These are phyloP conservation scores for Dolichoris vasculosae DNA, from an alignment of 1,140 invertebrate genomes.

Conservation along the genomic window DNA sequence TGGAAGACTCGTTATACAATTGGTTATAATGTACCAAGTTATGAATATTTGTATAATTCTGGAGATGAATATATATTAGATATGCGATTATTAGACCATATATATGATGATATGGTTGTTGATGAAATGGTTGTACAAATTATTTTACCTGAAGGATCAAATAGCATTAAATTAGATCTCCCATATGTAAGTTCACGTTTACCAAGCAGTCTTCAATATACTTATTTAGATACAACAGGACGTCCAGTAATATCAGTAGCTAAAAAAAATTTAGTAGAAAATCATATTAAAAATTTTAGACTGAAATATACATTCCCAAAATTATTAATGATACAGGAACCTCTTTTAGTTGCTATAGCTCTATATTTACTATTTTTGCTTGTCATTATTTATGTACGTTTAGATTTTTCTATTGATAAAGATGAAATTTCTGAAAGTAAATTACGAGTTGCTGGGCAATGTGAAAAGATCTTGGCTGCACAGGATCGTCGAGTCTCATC, in stretches of 20 bases:
- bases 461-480: conserved; percentile 76
- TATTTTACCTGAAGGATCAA: conserved; percentile 95
- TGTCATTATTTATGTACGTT: conserved; percentile 94
- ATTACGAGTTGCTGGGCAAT: conserved; percentile 75
- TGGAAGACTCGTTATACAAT: conserved; percentile 98
- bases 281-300: conserved; percentile 95
- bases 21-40: conserved; percentile 98
- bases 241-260: conserved; percentile 90
- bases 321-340: conserved; percentile 91
- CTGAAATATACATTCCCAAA: conserved; percentile 93
- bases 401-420: conserved; percentile 94
- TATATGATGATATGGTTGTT: conserved; percentile 97
- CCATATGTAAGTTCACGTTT: conserved; percentile 88
- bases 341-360: conserved; percentile 89
- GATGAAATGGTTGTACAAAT: conserved; percentile 93
- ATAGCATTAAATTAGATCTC: conserved; percentile 86
- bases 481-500: conserved; percentile 79
- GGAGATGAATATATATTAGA: conserved; percentile 90
- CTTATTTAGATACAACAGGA: conserved; percentile 96
- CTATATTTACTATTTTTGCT: conserved; percentile 93
- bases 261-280: conserved; percentile 94
- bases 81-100: conserved; percentile 95
- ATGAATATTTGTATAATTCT: conserved; percentile 92
- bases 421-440: conserved; percentile 77
- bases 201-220: conserved; percentile 87